Evolutionary conservation across 2,113 vertebrate species (phyloP), one percentile per base, ranked within the genome.

Genomic region (Castor canadensis): DNA sequence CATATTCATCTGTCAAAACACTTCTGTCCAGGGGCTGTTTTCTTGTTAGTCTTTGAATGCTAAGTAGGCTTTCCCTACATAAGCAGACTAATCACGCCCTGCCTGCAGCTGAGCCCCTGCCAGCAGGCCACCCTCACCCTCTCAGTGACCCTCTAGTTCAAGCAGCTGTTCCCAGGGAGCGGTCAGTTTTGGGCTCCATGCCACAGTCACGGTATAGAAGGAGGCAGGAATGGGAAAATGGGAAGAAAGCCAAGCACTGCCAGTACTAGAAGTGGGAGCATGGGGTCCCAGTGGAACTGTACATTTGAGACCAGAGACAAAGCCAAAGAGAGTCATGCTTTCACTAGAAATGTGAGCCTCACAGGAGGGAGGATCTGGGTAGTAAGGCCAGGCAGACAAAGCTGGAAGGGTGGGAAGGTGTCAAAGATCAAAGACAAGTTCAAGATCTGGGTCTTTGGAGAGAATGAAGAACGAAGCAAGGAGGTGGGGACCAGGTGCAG

Each of bases 401-500:
- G 60, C 15, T 69, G 22, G 32, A 43, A 58, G 15, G 76, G 4
- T 7, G 6, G 54, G 1, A 4, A 1, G 52, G 43, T 32, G 17
- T 58, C 77, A 17, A 60, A 54, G 66, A 38, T 9, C 49, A 30
- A 67, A 45, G 58, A 30, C 12, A 24, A 38, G 32, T 86, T 24
- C 26, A 72, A 90, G 66, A 43, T 40, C 28, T 6, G 28, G 54
- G 49, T n/a, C 80, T 40, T 84, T 49, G 32, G 17, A 92, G 35
- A 9, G 45, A 26, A 54, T 2, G 16, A 52, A 69, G 76, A 69
- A 43, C 47, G 66, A n/a, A 47, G 83, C 3, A 32, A n/a, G 20
- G 19, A 66, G 40, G n/a, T 0, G 0, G 19, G 11, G 40, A 43
- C 8, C 13, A 40, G 69, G 26, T 6, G 24, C 17, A 4, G 6